phyloP scores from a whole-genome alignment of 2,888 invertebrate genomes.

The Ochropacha duplaris region DNA sequence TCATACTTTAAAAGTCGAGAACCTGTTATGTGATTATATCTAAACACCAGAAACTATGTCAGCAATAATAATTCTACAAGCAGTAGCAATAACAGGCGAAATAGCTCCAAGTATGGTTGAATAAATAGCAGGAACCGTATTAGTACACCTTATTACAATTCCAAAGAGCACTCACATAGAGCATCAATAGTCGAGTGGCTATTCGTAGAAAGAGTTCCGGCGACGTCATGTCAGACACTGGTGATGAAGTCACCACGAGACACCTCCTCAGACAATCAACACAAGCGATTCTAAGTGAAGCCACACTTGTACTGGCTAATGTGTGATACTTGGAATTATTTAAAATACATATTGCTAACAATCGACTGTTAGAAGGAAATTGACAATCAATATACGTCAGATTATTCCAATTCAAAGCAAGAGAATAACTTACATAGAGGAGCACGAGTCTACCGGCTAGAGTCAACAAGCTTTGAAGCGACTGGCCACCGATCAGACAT shows the following conservation, averaged over 20 bases:
- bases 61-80: neutral
- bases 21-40: neutral
- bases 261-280: neutral
- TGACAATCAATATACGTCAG: neutral
- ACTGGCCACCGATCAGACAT: constrained; percentile 43
- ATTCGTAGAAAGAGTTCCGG: constrained; percentile 35
- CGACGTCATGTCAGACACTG: constrained; percentile 15
- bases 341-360: neutral
- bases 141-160: neutral
- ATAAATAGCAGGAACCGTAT: neutral
- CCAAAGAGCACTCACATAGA: constrained; percentile 39
- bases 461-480: constrained; percentile 48
- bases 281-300: constrained; percentile 11
- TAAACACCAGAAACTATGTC: neutral
- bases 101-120: neutral
- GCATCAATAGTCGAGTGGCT: constrained; percentile 33
- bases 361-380: neutral
- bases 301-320: constrained; percentile 20
- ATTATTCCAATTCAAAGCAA: neutral
- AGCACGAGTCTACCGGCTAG: constrained; percentile 42
- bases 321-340: constrained; percentile 2
- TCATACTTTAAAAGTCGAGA: neutral
- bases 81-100: neutral
- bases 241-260: constrained; percentile 6
- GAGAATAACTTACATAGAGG: constrained; percentile 46